Base-by-base conservation (phyloP, 2,888 invertebrate genomes). In the Phaedon cochleariae region DNA sequence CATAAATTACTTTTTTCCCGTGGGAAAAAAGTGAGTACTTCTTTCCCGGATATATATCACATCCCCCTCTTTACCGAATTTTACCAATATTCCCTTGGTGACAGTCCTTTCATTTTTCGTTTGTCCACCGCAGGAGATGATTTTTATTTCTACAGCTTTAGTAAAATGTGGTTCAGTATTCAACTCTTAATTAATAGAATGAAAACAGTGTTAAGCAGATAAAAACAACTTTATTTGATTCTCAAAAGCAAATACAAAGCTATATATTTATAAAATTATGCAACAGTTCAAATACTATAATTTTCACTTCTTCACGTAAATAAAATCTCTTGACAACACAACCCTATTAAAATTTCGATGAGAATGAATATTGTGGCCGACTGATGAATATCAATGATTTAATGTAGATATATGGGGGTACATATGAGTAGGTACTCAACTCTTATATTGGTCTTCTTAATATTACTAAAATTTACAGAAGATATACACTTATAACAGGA, bases 221-320 rank as follows among this genome's bases (percentile, higher is more conserved):
- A 73, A 76, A 79, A 79, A 77, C 76, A 76, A 77, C 78, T 77
- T 77, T 75, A 74, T 74, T 73, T 72, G 69, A 76, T 66, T 69
- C 64, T 70, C 64, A 74, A 73, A 80, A 81, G 78, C 78, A 80
- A 81, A 77, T 81, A 80, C 79, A 80, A 80, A 80, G 80, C 80
- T 80, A 77, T 78, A 78, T 10, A 4, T n/a, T 41, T 41, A 2
- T 78, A 79, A 81, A 80, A 79, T 76, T 80, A 77, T 78, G 79
- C 78, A 81, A 80, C 79, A 80, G 73, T 79, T 75, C 74, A 73
- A 77, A 76, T 75, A 73, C 65, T 64, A 64, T 41, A 41, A 41
- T 67, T 59, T 58, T 73, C 51, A 64, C 63, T 65, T 55, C 57
- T 67, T 64, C 59, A 69, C 59, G 62, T 73, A 72, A 64, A 71